Conservation (phyloP, 2,797 vertebrate genomes). For the Neostethus bicornis region DNA sequence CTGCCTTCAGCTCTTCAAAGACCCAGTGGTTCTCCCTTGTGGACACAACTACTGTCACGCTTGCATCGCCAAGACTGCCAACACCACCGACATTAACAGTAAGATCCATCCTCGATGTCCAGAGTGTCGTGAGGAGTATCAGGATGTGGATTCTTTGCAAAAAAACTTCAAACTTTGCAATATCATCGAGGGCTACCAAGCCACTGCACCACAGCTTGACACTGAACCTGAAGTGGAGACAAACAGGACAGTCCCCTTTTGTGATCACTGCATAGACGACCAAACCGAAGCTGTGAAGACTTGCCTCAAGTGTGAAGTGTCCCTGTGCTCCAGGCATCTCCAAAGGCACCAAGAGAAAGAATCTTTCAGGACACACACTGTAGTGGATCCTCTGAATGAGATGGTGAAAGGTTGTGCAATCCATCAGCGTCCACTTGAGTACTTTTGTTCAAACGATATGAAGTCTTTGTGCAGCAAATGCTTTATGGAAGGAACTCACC, state of each 20-base stretch:
- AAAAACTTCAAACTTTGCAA: conserved; percentile 78
- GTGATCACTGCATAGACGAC: conserved; percentile 71
- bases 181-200: conserved; percentile 73
- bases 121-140: conserved; percentile 72
- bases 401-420: conserved; percentile 49
- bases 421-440: conserved; percentile 74
- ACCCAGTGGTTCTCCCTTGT: conserved; percentile 75
- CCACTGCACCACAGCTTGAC: conserved; percentile 1
- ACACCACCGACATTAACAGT: neutral
- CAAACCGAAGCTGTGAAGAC: conserved; percentile 62
- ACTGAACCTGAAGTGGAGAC: neutral
- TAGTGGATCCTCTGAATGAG: conserved; percentile 54
- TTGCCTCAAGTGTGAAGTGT: conserved; percentile 77
- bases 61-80: conserved; percentile 56
- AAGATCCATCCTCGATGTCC: conserved; percentile 59
- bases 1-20: conserved; percentile 71
- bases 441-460: conserved; percentile 72
- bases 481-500: conserved; percentile 61
- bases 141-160: conserved; percentile 50
- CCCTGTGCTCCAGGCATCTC: conserved; percentile 80
- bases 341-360: conserved; percentile 69
- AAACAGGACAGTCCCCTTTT: conserved; percentile 25
- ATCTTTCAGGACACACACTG: conserved; percentile 53
- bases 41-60: conserved; percentile 79
- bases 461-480: conserved; percentile 70